Evolutionary conservation across 2,113 vertebrate genomes (phyloP).

Genomic region (Carassius carassius): DNA sequence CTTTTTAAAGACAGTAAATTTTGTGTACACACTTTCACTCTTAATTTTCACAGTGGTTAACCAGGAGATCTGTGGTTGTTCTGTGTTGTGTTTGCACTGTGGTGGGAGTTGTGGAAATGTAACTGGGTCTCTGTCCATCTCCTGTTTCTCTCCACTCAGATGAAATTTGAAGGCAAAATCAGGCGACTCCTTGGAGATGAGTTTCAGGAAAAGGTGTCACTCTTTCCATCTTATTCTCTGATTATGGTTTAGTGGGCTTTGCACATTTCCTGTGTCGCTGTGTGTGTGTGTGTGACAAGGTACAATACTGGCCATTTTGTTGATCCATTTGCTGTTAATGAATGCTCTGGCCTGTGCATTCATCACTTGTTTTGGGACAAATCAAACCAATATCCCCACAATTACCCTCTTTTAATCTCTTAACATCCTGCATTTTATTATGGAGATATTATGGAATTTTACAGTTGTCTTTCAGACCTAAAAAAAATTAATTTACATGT

Average conservation of each 20-base stretch:
- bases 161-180: conserved; percentile 83
- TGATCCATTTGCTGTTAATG: background rate
- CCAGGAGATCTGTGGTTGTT: background rate
- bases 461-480: background rate
- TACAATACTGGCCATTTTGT: background rate
- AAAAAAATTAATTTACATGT: no score
- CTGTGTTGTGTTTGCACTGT: conserved; percentile 44
- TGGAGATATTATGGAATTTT: background rate
- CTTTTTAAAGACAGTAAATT: background rate
- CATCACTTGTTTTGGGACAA: background rate
- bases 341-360: background rate
- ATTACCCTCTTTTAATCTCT: no score
- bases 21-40: background rate
- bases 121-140: conserved; percentile 57
- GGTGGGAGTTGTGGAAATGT: conserved; percentile 65
- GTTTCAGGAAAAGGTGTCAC: conserved; percentile 84
- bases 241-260: conserved; percentile 15
- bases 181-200: conserved; percentile 81
- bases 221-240: conserved; percentile 18
- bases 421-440: background rate
- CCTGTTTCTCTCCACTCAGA: conserved; percentile 69
- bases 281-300: background rate
- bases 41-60: background rate
- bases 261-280: background rate
- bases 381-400: no score